Percentiles rank a stretch among this genome's conserved stretches.
Evolutionary conservation across 2,888 invertebrate genomes (phyloP).

Genomic region (Unio delphinus): DNA sequence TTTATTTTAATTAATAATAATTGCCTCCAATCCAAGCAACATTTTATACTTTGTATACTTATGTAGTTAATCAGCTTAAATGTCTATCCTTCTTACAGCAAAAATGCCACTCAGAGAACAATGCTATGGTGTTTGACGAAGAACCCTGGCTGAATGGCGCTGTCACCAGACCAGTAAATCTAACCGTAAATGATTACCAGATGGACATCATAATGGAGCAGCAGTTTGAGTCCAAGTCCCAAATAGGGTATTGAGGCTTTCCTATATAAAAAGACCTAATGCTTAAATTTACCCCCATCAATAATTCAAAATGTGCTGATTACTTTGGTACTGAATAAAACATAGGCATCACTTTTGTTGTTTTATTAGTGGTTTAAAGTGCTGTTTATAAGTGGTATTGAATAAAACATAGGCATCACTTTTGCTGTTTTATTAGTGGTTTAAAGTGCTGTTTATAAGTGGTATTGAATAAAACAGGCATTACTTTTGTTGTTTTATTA

Average conservation of each 20-base stretch:
- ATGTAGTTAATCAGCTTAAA: background rate
- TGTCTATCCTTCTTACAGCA: conserved; percentile 48
- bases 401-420: too few relatives aligned
- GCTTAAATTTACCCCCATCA: too few relatives aligned
- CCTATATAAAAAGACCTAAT: background rate
- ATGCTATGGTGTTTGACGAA: conserved; percentile 65
- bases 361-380: too few relatives aligned
- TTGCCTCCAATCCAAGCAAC: background rate
- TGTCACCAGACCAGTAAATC: conserved; percentile 66
- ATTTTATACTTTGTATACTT: background rate
- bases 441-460: too few relatives aligned
- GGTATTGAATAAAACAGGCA: too few relatives aligned
- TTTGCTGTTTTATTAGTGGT: too few relatives aligned
- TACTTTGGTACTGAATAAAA: background rate
- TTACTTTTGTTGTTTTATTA: too few relatives aligned
- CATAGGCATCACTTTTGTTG: background rate
- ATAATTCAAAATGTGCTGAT: too few relatives aligned
- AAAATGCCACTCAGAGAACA: conserved; percentile 67
- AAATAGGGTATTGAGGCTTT: conserved; percentile 35
- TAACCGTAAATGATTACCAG: conserved; percentile 38
- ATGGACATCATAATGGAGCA: conserved; percentile 47
- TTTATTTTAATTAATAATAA: too few relatives aligned
- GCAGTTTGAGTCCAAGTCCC: conserved; percentile 50
- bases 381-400: too few relatives aligned
- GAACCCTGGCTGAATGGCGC: conserved; percentile 54